Percentiles rank a stretch among this genome's conserved stretches.
These are phyloP conservation scores for Lasioglossum oenotherae DNA, from an alignment of 2,888 invertebrate genomes.

Conservation along the genomic window DNA sequence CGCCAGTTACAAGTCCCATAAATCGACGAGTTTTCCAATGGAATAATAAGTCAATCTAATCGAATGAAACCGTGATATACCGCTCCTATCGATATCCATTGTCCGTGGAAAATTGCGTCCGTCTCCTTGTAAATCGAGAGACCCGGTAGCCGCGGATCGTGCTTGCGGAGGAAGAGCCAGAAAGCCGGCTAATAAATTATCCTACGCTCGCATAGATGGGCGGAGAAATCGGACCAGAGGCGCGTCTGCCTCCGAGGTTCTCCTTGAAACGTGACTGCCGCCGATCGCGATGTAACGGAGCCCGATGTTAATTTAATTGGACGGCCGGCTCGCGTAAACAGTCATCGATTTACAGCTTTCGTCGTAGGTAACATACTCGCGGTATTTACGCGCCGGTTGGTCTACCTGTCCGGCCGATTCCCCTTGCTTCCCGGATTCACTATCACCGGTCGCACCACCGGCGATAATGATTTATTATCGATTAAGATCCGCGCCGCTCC, in stretches of 20 bases:
- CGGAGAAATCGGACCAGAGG: constrained; percentile 61
- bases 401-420: background rate
- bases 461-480: constrained; percentile 50
- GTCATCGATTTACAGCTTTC: constrained; percentile 62
- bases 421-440: constrained; percentile 7
- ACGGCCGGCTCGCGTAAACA: constrained; percentile 59
- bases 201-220: constrained; percentile 51
- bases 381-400: constrained; percentile 24
- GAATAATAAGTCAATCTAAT: background rate
- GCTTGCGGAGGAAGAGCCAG: constrained; percentile 39
- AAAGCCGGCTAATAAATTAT: constrained; percentile 72
- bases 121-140: background rate
- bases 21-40: constrained; percentile 4
- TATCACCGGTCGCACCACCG: background rate
- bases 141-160: background rate
- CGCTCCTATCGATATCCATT: background rate
- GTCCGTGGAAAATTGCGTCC: constrained; percentile 10
- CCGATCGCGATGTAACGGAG: constrained; percentile 48
- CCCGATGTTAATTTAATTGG: constrained; percentile 73
- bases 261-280: constrained; percentile 55
- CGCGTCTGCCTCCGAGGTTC: constrained; percentile 60
- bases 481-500: constrained; percentile 22
- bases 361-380: constrained; percentile 10
- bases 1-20: background rate
- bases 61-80: background rate